Evolutionary conservation across 2,797 vertebrate species (phyloP).

Genomic region (Holocentrus rufus): DNA sequence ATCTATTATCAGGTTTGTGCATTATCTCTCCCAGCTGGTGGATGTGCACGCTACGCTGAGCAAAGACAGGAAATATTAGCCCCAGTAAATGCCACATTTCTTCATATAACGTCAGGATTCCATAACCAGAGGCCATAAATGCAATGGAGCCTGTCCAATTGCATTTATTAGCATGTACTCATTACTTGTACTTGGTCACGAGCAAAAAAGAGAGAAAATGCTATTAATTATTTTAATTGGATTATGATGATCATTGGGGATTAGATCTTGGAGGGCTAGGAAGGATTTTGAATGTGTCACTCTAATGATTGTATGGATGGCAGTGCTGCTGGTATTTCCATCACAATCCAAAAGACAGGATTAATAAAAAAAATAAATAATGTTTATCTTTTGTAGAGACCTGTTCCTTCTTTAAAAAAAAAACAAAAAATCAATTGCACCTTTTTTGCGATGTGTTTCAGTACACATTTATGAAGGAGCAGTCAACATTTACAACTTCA

Average conservation of each 20-base stretch:
- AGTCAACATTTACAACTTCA: too few species aligned
- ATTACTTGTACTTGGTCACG: constrained; percentile 67
- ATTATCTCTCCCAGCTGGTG: constrained; percentile 68
- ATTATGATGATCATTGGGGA: constrained; percentile 49
- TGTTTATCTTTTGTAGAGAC: too few species aligned
- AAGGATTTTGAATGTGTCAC: constrained; percentile 22
- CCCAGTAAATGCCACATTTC: constrained; percentile 70
- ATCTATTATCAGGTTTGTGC: constrained; percentile 62
- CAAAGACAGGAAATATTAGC: constrained; percentile 69
- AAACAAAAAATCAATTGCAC: too few species aligned
- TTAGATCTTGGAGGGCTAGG: constrained; percentile 34
- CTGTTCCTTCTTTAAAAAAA: too few species aligned
- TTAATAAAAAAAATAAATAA: not conserved
- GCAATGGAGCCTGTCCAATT: constrained; percentile 66
- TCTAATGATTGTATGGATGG: constrained; percentile 4
- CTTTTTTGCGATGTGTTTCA: too few species aligned
- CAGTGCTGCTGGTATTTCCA: not conserved
- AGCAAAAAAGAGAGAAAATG: constrained; percentile 21
- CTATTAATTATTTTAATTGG: constrained; percentile 59
- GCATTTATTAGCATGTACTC: constrained; percentile 66
- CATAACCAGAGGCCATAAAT: constrained; percentile 64
- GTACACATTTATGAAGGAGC: too few species aligned
- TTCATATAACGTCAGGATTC: constrained; percentile 67
- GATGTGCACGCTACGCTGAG: constrained; percentile 64
- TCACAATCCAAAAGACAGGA: not conserved